A percentile compares a stretch with the other conserved stretches of the same genome.
phyloP scores from a whole-genome alignment of 2,797 vertebrate genomes.

The Mallotus villosus region DNA sequence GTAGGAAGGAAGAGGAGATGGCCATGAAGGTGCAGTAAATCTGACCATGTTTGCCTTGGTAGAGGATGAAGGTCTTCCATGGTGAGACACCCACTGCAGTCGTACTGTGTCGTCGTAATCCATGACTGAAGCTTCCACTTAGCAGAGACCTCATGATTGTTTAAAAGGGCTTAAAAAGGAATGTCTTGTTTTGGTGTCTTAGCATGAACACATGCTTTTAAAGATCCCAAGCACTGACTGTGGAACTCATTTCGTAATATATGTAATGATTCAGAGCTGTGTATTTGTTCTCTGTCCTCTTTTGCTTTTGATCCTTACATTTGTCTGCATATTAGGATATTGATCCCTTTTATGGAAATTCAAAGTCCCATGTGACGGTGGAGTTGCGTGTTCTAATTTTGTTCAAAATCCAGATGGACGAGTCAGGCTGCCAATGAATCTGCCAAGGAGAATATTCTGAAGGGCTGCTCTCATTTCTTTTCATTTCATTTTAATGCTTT shows the following conservation, averaged over 20 bases:
- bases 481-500: background rate
- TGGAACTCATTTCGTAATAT: background rate
- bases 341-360: slow-evolving; percentile 34
- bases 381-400: slow-evolving; percentile 46
- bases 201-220: background rate
- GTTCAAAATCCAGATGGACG: slow-evolving; percentile 50
- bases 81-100: slow-evolving; percentile 41
- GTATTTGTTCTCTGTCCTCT: slow-evolving; percentile 19
- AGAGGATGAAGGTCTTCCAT: slow-evolving; percentile 43
- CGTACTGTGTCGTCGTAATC: background rate
- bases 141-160: background rate
- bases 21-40: background rate
- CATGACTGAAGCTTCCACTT: background rate
- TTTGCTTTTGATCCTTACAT: slow-evolving; percentile 23
- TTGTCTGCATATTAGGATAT: slow-evolving; percentile 37
- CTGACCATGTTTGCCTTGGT: slow-evolving; percentile 16
- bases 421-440: slow-evolving; percentile 24
- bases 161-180: background rate
- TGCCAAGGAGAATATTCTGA: slow-evolving; percentile 27
- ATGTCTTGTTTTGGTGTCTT: background rate
- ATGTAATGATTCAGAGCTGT: slow-evolving; percentile 6
- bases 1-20: slow-evolving; percentile 45
- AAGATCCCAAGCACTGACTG: background rate
- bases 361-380: slow-evolving; percentile 34
- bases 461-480: slow-evolving; percentile 32